These are phyloP conservation scores for Oxyruncus cristatus DNA, from an alignment of 2,113 vertebrate genomes.

Conservation along the genomic window DNA sequence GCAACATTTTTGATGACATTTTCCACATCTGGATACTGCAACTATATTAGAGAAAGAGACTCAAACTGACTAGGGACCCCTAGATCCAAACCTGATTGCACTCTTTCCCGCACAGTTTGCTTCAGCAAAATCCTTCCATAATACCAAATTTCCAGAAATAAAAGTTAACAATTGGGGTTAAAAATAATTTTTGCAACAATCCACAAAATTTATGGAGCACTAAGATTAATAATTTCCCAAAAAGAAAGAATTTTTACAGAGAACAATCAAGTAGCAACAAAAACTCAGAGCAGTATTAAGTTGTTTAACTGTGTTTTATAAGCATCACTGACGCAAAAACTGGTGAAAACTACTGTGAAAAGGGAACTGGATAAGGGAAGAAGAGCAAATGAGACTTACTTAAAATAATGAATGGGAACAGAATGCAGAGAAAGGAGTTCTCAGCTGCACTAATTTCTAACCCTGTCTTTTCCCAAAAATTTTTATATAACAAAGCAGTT, in stretches of 20 bases:
- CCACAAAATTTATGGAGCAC: neutral
- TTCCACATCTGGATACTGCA: neutral
- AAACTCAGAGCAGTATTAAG: neutral
- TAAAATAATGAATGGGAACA: neutral
- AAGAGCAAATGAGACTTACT: neutral
- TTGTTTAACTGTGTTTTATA: neutral
- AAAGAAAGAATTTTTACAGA: neutral
- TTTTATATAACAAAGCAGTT: neutral
- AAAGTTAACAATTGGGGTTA: neutral
- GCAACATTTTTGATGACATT: neutral
- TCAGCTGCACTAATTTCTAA: neutral
- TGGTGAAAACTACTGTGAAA: neutral
- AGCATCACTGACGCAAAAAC: neutral
- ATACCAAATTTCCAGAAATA: neutral
- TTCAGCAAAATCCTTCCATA: neutral
- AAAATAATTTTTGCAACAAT: neutral
- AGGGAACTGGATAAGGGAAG: neutral
- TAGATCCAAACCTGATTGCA: neutral
- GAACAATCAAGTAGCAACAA: neutral
- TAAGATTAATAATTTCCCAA: neutral
- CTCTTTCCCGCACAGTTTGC: neutral
- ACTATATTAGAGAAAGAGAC: neutral
- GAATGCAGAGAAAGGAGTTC: neutral
- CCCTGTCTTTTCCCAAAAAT: neutral
- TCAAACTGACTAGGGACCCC: neutral